These are phyloP conservation scores for Enteromius mattozi DNA, from an alignment of 2,797 vertebrate species.

Conservation along the genomic window DNA sequence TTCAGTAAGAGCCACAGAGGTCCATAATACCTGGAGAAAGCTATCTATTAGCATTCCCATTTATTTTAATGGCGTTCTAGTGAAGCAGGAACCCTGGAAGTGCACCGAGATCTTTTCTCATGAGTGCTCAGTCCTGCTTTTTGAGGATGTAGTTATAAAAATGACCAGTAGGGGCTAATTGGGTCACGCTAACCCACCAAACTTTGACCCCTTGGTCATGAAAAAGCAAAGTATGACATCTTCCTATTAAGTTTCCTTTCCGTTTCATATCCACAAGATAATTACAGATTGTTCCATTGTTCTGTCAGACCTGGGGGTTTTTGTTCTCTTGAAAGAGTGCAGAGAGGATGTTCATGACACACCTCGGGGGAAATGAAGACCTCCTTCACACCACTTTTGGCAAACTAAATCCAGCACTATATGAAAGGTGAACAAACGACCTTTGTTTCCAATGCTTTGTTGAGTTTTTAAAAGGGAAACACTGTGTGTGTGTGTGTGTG, in stretches of 20 bases:
- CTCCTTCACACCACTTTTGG: slow-evolving; percentile 33
- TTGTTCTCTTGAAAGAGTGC: slow-evolving; percentile 38
- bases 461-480: slow-evolving; percentile 22
- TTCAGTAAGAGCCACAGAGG: not conserved
- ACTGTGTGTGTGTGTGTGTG: slow-evolving; percentile 8
- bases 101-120: not conserved
- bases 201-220: not conserved
- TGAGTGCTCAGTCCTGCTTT: not conserved
- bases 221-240: not conserved
- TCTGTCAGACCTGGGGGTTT: slow-evolving; percentile 18
- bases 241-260: not conserved
- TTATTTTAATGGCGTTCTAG: not conserved
- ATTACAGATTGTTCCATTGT: slow-evolving; percentile 22
- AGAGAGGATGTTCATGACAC: slow-evolving; percentile 34
- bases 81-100: not conserved
- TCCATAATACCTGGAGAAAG: not conserved
- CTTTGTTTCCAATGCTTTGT: slow-evolving; percentile 40
- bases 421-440: slow-evolving; percentile 5
- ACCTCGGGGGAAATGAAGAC: slow-evolving; percentile 27
- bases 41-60: not conserved
- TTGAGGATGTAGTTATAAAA: not conserved
- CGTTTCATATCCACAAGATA: not conserved
- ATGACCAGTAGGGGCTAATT: not conserved
- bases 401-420: slow-evolving; percentile 17
- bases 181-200: not conserved